These are phyloP conservation scores for Loxodonta africana DNA, from an alignment of 2,113 vertebrate species.

Conservation along the genomic window DNA sequence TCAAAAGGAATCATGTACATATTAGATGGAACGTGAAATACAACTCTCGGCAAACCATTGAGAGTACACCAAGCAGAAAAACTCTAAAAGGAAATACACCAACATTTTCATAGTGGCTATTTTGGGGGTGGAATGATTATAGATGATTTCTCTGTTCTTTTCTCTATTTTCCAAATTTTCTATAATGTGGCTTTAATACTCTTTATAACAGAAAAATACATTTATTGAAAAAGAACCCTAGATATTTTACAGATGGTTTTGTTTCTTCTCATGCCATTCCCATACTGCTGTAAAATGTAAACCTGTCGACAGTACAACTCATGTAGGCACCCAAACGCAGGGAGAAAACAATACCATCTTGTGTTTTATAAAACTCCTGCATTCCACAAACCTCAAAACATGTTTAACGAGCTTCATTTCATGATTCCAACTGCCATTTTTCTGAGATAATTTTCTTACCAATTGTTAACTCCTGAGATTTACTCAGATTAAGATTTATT, in stretches of 20 bases:
- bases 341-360: slow-evolving; percentile 51
- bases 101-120: slow-evolving; percentile 54
- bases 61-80: slow-evolving; percentile 48
- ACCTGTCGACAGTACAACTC: neutral
- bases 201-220: slow-evolving; percentile 67
- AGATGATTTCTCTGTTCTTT: slow-evolving; percentile 68
- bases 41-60: neutral
- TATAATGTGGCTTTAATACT: slow-evolving; percentile 69
- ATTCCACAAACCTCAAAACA: neutral
- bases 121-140: slow-evolving; percentile 54
- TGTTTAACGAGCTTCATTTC: neutral
- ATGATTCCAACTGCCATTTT: neutral
- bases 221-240: slow-evolving; percentile 57
- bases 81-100: slow-evolving; percentile 13
- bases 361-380: slow-evolving; percentile 11
- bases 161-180: slow-evolving; percentile 71
- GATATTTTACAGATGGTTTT: slow-evolving; percentile 53
- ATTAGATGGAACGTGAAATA: slow-evolving; percentile 37
- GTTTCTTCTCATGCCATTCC: slow-evolving; percentile 60
- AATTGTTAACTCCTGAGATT: neutral
- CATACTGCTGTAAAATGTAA: slow-evolving; percentile 48
- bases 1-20: slow-evolving; percentile 52
- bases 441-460: neutral
- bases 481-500: slow-evolving; percentile 27
- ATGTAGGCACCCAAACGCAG: neutral